A percentile compares a stretch with the other conserved stretches of the same genome.
Evolutionary conservation across 1,140 invertebrate genomes (phyloP).

Genomic region (Ericerus pela): DNA sequence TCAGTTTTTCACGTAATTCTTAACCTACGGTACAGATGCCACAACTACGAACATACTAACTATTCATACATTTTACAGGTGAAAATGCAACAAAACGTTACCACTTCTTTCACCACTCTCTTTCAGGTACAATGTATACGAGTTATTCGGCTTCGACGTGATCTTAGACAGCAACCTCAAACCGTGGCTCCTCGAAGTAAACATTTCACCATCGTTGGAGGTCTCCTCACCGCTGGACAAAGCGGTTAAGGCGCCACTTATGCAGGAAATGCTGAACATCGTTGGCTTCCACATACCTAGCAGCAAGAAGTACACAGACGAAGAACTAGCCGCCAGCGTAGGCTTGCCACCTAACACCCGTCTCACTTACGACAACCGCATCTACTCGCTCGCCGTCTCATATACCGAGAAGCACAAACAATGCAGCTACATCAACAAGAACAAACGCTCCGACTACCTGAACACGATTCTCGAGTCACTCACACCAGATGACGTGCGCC

Average conservation of each 20-base stretch:
- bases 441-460: constrained; percentile 37
- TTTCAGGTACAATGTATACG: constrained; percentile 55
- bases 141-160: constrained; percentile 69
- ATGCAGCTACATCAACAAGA: constrained; percentile 14
- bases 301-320: constrained; percentile 21
- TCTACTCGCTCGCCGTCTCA: constrained; percentile 48
- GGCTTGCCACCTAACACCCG: neutral
- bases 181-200: constrained; percentile 89
- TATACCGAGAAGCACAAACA: constrained; percentile 36
- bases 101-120: too few species aligned
- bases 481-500: constrained; percentile 76
- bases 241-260: constrained; percentile 81
- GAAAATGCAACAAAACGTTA: too few species aligned
- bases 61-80: neutral
- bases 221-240: constrained; percentile 81
- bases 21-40: neutral
- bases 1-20: neutral
- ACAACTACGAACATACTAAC: neutral
- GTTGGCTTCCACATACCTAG: constrained; percentile 70
- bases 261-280: constrained; percentile 79
- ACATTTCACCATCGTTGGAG: constrained; percentile 88
- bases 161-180: constrained; percentile 63
- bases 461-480: constrained; percentile 56
- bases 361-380: constrained; percentile 41
- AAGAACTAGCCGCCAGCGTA: neutral